phyloP scores from a whole-genome alignment of 2,113 vertebrate species.

The Apteryx owenii region DNA sequence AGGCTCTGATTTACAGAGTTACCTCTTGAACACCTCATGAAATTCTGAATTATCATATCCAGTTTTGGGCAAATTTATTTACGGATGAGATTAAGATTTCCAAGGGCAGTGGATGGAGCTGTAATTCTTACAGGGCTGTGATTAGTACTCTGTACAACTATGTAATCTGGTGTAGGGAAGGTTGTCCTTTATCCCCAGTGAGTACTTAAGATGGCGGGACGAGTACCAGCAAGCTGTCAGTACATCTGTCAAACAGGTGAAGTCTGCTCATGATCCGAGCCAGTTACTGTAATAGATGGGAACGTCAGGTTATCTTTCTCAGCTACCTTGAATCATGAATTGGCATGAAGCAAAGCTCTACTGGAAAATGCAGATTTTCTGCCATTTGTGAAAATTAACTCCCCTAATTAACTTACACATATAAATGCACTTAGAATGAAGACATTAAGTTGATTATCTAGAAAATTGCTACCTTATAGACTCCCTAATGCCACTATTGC shows the following conservation, averaged over 20 bases:
- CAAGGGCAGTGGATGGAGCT: not conserved
- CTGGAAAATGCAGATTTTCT: conserved; percentile 74
- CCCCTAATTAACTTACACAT: conserved; percentile 78
- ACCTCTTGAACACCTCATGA: not conserved
- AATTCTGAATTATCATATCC: not conserved
- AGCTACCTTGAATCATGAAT: conserved; percentile 37
- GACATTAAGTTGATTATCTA: conserved; percentile 83
- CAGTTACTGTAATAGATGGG: not conserved
- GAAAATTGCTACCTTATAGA: conserved; percentile 81
- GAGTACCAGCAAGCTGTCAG: not conserved
- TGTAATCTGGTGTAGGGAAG: not conserved
- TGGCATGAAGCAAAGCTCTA: conserved; percentile 45
- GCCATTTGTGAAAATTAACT: conserved; percentile 81
- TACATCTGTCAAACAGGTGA: not conserved
- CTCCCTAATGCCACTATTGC: conserved; percentile 59
- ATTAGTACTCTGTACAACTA: accelerated
- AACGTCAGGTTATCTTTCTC: not conserved
- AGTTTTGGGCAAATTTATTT: not conserved
- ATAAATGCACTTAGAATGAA: conserved; percentile 74
- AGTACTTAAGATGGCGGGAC: accelerated
- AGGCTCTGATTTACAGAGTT: not conserved
- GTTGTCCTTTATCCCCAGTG: not conserved
- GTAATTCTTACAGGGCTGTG: not conserved
- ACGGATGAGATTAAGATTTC: not conserved
- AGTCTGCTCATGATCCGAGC: not conserved